phyloP scores from a whole-genome alignment of 2,797 vertebrate species.

The Hoplostethus mediterraneus region DNA sequence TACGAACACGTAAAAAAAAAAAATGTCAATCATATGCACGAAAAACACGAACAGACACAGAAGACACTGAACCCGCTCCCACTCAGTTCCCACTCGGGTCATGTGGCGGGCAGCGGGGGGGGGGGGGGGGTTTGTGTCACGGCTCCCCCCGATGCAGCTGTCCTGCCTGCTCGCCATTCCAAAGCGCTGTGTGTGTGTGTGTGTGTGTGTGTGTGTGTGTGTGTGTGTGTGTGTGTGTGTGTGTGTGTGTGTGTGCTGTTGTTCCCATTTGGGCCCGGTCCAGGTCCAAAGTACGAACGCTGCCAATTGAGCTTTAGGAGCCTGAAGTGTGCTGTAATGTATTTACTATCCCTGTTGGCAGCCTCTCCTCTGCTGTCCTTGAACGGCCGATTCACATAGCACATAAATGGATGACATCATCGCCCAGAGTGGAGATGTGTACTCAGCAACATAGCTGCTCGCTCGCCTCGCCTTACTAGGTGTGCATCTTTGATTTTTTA shows the following conservation, averaged over 20 bases:
- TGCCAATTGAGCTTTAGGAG: constrained; percentile 77
- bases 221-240: no score
- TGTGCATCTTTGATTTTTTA: constrained; percentile 55
- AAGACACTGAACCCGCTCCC: constrained; percentile 53
- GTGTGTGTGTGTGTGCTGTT: constrained; percentile 66
- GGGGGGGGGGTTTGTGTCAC: constrained; percentile 66
- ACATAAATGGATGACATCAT: constrained; percentile 75
- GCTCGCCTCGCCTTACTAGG: constrained; percentile 30
- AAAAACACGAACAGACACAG: constrained; percentile 44
- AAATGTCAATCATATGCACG: constrained; percentile 49
- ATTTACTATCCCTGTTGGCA: constrained; percentile 81
- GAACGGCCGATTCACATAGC: constrained; percentile 72
- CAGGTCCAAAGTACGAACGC: constrained; percentile 67
- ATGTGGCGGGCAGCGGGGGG: constrained; percentile 69
- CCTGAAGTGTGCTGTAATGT: constrained; percentile 78
- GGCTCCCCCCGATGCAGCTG: constrained; percentile 79
- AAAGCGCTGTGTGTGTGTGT: constrained; percentile 61
- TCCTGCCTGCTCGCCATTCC: constrained; percentile 61
- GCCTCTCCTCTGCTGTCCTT: constrained; percentile 73
- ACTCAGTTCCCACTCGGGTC: constrained; percentile 76
- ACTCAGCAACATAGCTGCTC: constrained; percentile 50
- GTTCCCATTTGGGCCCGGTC: constrained; percentile 73
- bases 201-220: no score
- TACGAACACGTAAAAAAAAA: constrained; percentile 54
- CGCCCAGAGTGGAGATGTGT: constrained; percentile 57